Conservation (phyloP, 1,140 invertebrate species). For the Daktulosphaira vitifoliae region DNA sequence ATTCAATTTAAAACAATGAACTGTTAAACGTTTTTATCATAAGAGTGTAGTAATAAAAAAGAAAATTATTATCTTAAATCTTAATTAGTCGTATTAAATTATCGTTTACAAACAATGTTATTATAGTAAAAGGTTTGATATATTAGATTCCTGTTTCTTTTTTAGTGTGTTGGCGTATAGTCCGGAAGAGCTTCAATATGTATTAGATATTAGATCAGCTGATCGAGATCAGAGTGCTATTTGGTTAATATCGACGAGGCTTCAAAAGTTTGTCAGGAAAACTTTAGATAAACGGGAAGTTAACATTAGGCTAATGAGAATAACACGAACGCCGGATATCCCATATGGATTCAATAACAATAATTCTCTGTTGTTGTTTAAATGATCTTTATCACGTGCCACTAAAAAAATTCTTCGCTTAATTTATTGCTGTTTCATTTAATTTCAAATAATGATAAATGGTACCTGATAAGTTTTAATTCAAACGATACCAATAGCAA, state of each 20-base stretch:
- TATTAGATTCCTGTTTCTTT: neutral
- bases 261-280: constrained; percentile 66
- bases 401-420: constrained; percentile 10
- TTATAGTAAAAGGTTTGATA: neutral
- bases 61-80: too few relatives aligned
- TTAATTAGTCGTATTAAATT: too few relatives aligned
- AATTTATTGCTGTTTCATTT: too few relatives aligned
- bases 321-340: constrained; percentile 38
- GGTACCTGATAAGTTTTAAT: too few relatives aligned
- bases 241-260: constrained; percentile 60
- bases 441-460: too few relatives aligned
- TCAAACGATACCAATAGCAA: too few relatives aligned
- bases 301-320: constrained; percentile 55
- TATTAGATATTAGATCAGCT: constrained; percentile 58
- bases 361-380: constrained; percentile 9
- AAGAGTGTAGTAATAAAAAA: too few relatives aligned
- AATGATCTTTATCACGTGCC: neutral
- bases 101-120: neutral
- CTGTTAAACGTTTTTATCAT: too few relatives aligned
- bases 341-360: constrained; percentile 26
- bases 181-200: constrained; percentile 60
- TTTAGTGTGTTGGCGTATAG: constrained; percentile 58
- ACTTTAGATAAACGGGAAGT: constrained; percentile 50
- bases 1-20: too few relatives aligned
- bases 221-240: constrained; percentile 55